A percentile compares a stretch with the other conserved stretches of the same genome.
These are phyloP conservation scores for Elegia similella DNA, from an alignment of 2,888 invertebrate genomes.

Conservation along the genomic window DNA sequence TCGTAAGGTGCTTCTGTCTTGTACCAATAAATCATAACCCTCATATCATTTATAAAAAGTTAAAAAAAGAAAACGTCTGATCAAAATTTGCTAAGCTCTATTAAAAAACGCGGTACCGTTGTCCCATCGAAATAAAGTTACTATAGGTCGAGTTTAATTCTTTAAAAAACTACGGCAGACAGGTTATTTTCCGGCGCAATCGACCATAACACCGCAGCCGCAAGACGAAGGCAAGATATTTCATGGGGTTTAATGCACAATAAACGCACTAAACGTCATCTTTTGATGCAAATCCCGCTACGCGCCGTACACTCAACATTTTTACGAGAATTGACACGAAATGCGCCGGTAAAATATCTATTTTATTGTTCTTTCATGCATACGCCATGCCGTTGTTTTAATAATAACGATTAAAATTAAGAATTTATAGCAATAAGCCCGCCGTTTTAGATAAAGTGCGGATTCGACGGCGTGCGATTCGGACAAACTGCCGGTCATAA, in stretches of 20 bases:
- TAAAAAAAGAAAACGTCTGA: background rate
- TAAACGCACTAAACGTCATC: slow-evolving; percentile 54
- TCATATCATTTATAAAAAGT: slow-evolving; percentile 3
- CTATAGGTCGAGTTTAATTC: slow-evolving; percentile 36
- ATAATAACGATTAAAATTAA: slow-evolving; percentile 74
- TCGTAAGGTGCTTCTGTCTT: slow-evolving; percentile 74
- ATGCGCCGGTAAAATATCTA: slow-evolving; percentile 60
- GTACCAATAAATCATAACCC: slow-evolving; percentile 60
- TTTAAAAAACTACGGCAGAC: slow-evolving; percentile 44
- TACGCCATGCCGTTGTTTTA: slow-evolving; percentile 68
- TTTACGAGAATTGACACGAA: slow-evolving; percentile 62
- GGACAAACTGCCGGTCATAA: slow-evolving; percentile 41
- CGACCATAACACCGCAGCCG: slow-evolving; percentile 54
- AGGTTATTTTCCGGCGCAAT: slow-evolving; percentile 51
- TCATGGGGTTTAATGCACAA: slow-evolving; percentile 52
- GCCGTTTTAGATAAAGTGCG: slow-evolving; percentile 61
- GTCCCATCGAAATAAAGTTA: slow-evolving; percentile 21
- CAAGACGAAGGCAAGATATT: slow-evolving; percentile 46
- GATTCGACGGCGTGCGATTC: slow-evolving; percentile 42
- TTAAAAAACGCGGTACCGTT: slow-evolving; percentile 14
- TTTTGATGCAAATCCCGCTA: slow-evolving; percentile 62
- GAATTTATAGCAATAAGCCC: slow-evolving; percentile 65
- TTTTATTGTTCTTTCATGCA: slow-evolving; percentile 62
- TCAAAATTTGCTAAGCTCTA: slow-evolving; percentile 14
- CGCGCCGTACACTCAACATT: slow-evolving; percentile 47